A percentile compares a stretch with the other conserved stretches of the same genome.
Evolutionary conservation across 2,113 vertebrate species (phyloP).

Genomic region (Cebus imitator): DNA sequence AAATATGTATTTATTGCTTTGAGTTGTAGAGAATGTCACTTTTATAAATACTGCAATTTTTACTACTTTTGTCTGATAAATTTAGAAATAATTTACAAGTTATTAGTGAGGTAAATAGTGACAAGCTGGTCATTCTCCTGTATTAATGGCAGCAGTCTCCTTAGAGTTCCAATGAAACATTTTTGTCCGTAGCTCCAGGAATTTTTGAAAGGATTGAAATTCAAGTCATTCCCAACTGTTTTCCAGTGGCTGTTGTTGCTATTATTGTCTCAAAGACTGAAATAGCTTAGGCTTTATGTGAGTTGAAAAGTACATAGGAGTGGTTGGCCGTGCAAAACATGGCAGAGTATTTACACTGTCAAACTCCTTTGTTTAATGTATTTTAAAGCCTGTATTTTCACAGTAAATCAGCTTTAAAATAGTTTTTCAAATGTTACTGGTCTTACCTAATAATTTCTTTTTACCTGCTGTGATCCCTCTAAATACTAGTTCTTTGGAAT

Average conservation of each 20-base stretch:
- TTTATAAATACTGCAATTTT: neutral
- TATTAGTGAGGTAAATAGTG: neutral
- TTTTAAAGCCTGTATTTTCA: conserved; percentile 42
- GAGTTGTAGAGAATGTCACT: neutral
- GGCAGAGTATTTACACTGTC: neutral
- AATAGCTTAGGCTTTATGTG: conserved; percentile 37
- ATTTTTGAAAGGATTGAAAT: conserved; percentile 61
- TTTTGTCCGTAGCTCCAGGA: conserved; percentile 29
- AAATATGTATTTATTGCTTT: neutral
- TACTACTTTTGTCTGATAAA: neutral
- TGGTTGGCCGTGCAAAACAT: neutral
- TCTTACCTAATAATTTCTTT: conserved; percentile 3
- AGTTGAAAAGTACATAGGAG: conserved; percentile 30
- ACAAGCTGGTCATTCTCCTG: neutral
- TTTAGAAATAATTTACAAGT: conserved; percentile 27
- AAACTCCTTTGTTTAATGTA: neutral
- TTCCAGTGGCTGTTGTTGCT: conserved; percentile 55
- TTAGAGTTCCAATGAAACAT: conserved; percentile 46
- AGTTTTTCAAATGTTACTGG: neutral
- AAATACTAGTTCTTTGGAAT: neutral
- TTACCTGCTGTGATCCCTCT: neutral
- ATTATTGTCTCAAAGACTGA: conserved; percentile 46
- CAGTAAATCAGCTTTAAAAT: neutral
- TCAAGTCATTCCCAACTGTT: conserved; percentile 55
- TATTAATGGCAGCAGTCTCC: conserved; percentile 4